phyloP scores from a whole-genome alignment of 2,113 vertebrate genomes.

The Azemiops feae region DNA sequence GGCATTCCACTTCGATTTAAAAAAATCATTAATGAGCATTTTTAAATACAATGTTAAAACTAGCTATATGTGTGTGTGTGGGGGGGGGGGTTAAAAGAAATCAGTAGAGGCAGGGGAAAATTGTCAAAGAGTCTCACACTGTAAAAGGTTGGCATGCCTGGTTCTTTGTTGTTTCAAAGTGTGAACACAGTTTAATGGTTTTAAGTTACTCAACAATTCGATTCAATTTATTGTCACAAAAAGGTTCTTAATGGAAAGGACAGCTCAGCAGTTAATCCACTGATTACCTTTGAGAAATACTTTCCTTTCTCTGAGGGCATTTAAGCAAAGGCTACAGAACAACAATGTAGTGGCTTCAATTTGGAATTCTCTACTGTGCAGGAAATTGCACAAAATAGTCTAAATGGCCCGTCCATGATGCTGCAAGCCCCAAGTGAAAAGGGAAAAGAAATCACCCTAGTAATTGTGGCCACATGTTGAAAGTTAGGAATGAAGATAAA shows the following conservation, averaged over 20 bases:
- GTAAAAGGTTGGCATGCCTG: neutral
- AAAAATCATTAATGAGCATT: neutral
- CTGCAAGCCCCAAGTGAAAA: neutral
- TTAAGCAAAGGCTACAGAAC: neutral
- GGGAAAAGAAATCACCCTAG: neutral
- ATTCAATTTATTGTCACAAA: neutral
- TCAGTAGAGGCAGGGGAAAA: neutral
- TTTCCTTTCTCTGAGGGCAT: neutral
- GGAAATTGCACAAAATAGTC: neutral
- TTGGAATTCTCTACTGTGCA: neutral
- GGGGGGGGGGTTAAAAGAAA: too few relatives aligned
- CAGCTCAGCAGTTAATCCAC: neutral
- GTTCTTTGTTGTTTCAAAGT: neutral
- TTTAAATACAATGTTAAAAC: neutral
- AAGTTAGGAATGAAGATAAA: neutral
- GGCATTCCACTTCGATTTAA: neutral
- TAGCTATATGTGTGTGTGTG: too few relatives aligned
- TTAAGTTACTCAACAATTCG: neutral
- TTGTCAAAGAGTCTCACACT: neutral
- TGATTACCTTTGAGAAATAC: neutral
- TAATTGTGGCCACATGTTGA: neutral
- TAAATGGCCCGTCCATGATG: neutral
- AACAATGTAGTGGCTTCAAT: neutral
- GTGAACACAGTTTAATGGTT: neutral
- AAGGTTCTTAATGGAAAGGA: neutral